These are phyloP conservation scores for Bombylius discolor DNA, from an alignment of 2,888 invertebrate species.

Conservation along the genomic window DNA sequence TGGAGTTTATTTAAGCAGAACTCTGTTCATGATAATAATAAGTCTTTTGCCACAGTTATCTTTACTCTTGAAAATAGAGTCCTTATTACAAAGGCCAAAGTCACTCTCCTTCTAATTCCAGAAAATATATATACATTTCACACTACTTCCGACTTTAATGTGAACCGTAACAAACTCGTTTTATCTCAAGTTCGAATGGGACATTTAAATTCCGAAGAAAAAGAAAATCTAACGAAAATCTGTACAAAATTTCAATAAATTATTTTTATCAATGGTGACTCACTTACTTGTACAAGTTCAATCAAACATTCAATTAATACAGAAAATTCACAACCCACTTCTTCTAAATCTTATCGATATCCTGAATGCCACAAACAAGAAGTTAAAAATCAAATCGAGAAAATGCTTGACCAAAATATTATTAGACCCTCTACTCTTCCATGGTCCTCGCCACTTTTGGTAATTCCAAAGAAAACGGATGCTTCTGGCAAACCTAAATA, in stretches of 20 bases:
- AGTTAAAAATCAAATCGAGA: neutral
- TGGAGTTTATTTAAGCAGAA: neutral
- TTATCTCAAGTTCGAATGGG: conserved; percentile 6
- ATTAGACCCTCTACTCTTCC: neutral
- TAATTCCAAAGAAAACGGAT: conserved; percentile 13
- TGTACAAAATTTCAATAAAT: conserved; percentile 6
- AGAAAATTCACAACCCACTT: neutral
- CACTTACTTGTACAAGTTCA: conserved; percentile 1
- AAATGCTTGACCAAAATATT: conserved; percentile 1
- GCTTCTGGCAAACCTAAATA: conserved; percentile 13
- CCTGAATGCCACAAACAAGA: conserved; percentile 8
- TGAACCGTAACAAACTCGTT: neutral
- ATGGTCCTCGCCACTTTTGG: conserved; percentile 14
- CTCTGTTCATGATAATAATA: neutral
- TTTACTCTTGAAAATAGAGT: neutral
- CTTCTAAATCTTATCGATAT: conserved; percentile 5
- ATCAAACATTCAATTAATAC: conserved; percentile 5
- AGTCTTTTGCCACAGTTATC: neutral
- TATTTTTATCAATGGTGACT: conserved; percentile 5
- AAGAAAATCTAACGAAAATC: neutral
- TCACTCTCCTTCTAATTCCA: neutral
- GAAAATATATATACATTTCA: neutral
- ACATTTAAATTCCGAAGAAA: conserved; percentile 18
- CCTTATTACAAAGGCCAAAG: neutral
- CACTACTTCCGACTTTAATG: neutral